Evolutionary conservation across 2,888 invertebrate genomes (phyloP).

Genomic region (Parascotia fuliginaria): DNA sequence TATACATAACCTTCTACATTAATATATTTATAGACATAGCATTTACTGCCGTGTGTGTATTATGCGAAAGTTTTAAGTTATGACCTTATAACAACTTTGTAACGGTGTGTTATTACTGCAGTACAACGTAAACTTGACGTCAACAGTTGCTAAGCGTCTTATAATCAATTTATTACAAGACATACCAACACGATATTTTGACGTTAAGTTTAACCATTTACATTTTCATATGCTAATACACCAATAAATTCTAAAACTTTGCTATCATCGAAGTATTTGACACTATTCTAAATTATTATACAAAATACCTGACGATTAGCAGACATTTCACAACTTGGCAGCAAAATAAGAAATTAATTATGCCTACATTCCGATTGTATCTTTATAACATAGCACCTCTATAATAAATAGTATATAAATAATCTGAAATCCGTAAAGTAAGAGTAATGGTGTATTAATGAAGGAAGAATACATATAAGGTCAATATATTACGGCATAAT

Average conservation of each 20-base stretch:
- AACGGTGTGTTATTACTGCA: background rate
- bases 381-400: slow-evolving; percentile 16
- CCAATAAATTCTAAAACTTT: slow-evolving; percentile 32
- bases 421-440: slow-evolving; percentile 70
- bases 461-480: slow-evolving; percentile 71
- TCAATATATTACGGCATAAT: slow-evolving; percentile 80
- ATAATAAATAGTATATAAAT: slow-evolving; percentile 64
- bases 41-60: too few species aligned
- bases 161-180: slow-evolving; percentile 15
- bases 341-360: slow-evolving; percentile 48
- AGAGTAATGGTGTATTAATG: slow-evolving; percentile 77
- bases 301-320: slow-evolving; percentile 30
- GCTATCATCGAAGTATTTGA: slow-evolving; percentile 34
- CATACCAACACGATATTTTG: slow-evolving; percentile 14
- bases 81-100: too few species aligned
- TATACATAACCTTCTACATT: too few species aligned
- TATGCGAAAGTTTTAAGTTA: too few species aligned
- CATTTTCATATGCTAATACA: slow-evolving; percentile 29
- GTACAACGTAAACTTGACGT: background rate
- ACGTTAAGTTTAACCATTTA: slow-evolving; percentile 27
- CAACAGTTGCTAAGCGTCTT: background rate
- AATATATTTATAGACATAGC: too few species aligned
- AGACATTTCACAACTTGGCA: slow-evolving; percentile 31
- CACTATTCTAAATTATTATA: slow-evolving; percentile 34
- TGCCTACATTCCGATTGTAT: slow-evolving; percentile 31